Percentiles rank a stretch among this genome's conserved stretches.
phyloP scores from a whole-genome alignment of 2,113 vertebrate species.

The Cercopithecus mona region DNA sequence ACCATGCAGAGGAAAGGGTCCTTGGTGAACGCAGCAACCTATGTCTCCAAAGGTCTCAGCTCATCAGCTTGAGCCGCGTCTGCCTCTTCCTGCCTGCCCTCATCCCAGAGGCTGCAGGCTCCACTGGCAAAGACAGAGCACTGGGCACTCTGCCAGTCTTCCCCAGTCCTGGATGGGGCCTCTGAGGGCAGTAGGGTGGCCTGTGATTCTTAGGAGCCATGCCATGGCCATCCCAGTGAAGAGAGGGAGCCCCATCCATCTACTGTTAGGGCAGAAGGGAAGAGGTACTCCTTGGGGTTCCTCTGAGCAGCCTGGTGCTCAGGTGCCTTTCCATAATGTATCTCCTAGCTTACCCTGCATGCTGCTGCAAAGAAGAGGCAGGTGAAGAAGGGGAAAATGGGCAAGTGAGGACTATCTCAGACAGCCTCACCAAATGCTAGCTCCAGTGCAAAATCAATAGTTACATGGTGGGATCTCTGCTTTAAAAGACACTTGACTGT shows the following conservation, averaged over 20 bases:
- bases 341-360: background rate
- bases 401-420: background rate
- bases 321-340: background rate
- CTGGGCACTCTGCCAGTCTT: background rate
- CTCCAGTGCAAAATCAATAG: slow-evolving; percentile 64
- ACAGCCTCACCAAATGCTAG: background rate
- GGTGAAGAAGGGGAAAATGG: background rate
- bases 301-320: background rate
- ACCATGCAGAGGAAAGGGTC: background rate
- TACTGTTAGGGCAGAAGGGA: background rate
- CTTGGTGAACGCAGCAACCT: background rate
- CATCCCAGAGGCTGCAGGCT: background rate
- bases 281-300: background rate
- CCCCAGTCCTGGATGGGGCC: background rate
- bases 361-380: background rate
- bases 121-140: background rate
- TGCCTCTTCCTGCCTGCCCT: background rate
- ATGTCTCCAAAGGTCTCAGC: background rate
- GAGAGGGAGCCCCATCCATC: background rate
- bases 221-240: background rate
- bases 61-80: background rate
- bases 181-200: background rate
- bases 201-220: background rate
- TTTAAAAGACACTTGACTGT: slow-evolving; percentile 56
- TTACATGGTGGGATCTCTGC: slow-evolving; percentile 1